A percentile compares a stretch with the other conserved stretches of the same genome.
Evolutionary conservation across 2,113 vertebrate species (phyloP).

Genomic region (Callospermophilus lateralis): DNA sequence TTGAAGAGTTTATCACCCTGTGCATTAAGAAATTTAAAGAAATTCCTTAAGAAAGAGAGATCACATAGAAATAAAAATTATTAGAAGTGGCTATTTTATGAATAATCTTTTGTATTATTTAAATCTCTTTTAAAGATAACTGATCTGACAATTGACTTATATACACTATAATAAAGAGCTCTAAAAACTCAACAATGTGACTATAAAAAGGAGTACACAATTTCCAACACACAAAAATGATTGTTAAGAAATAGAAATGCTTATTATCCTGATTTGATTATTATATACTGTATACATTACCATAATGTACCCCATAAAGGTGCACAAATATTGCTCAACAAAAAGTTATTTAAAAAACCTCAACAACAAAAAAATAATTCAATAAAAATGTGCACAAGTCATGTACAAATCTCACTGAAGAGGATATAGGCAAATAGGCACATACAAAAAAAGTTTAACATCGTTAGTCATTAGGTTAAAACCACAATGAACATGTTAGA

Average conservation of each 20-base stretch:
- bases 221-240: not conserved
- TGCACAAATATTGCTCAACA: not conserved
- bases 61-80: not conserved
- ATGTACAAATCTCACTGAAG: not conserved
- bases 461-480: not conserved
- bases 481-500: not conserved
- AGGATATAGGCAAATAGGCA: not conserved
- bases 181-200: constrained; percentile 32
- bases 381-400: constrained; percentile 30
- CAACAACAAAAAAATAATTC: constrained; percentile 21
- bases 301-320: not conserved
- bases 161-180: not conserved
- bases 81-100: not conserved
- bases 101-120: constrained; percentile 6
- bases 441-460: not conserved
- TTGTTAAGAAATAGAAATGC: not conserved
- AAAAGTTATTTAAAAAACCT: not conserved
- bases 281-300: not conserved
- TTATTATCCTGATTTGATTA: not conserved
- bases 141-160: constrained; percentile 20
- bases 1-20: not conserved
- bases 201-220: not conserved
- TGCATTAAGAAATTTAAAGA: not conserved
- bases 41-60: not conserved
- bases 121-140: not conserved